Evolutionary conservation across 2,888 invertebrate species (phyloP), one percentile per base, ranked within the genome.

Genomic region (Apomyelois bistriatella): DNA sequence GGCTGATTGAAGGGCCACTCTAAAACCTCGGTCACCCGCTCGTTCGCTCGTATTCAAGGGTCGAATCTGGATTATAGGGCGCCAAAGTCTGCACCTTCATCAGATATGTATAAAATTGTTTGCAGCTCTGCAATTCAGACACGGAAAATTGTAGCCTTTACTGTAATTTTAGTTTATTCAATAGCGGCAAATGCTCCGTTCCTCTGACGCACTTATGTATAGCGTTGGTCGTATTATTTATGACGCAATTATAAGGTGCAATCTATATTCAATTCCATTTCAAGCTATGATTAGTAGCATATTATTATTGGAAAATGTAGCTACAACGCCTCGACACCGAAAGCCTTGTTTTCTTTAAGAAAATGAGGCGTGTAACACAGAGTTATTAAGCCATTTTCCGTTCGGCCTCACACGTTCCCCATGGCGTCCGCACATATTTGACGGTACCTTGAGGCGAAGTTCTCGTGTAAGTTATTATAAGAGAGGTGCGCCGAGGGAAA

Each of bases 1-100:
- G 86, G 85, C 87, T 86, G 89, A 88, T 88, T 89, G 87, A 88
- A 90, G 89, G 85, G 85, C 88, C 89, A 87, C 89, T 89, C 86
- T 84, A 82, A 81, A 85, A 83, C 85, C 85, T 82, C 85, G 88
- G 76, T 84, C 87, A 78, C 82, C 85, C 86, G 88, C 87, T 88
- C 82, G 82, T 88, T 87, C 87, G 80, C 84, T 86, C 80, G 77
- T 77, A 86, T 88, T 89, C 88, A 89, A 89, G 89, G 80, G 83
- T 72, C 85, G 79, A 85, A 85, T 85, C 83, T 80, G 87, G 85
- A 89, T 90, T 89, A 90, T 81, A 89, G 87, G 87, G 88, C 85
- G 87, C 82, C 79, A 82, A 85, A 86, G 77, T 79, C 82, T 84
- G 76, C 86, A 86, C 87, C 88, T 87, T 85, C 85, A 86, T 89